A percentile compares a stretch with the other conserved stretches of the same genome.
Evolutionary conservation across 1,140 invertebrate genomes (phyloP).

Genomic region (Listronotus oregonensis): DNA sequence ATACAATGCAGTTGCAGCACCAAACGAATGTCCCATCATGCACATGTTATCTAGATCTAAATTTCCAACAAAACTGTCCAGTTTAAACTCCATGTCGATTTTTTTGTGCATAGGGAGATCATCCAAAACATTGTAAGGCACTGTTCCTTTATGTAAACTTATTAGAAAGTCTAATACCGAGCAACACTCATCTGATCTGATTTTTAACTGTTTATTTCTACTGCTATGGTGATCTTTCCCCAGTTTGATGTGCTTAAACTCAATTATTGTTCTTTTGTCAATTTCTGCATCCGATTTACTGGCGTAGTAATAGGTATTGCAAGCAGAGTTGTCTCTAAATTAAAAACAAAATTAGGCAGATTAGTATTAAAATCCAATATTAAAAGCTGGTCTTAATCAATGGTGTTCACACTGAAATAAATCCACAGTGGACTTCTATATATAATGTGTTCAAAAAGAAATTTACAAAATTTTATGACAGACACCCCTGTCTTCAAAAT

Average conservation of each 20-base stretch:
- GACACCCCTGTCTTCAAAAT: no score
- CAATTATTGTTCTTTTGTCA: constrained; percentile 49
- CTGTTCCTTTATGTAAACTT: constrained; percentile 60
- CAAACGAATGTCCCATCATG: constrained; percentile 72
- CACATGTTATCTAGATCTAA: constrained; percentile 62
- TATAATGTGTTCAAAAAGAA: no score
- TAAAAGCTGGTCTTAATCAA: no score
- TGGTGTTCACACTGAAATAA: no score
- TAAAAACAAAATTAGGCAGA: no score
- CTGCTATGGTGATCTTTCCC: constrained; percentile 52
- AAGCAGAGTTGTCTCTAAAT: constrained; percentile 62
- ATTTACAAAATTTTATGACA: no score
- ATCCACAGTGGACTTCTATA: no score
- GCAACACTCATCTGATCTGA: constrained; percentile 59
- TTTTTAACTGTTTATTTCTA: constrained; percentile 56
- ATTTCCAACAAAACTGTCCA: constrained; percentile 57
- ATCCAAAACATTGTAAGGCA: constrained; percentile 62
- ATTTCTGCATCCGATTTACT: constrained; percentile 49
- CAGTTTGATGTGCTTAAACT: constrained; percentile 49
- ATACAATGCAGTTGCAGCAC: constrained; percentile 65
- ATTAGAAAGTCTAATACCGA: constrained; percentile 62
- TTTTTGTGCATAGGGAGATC: constrained; percentile 35
- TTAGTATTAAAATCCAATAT: no score
- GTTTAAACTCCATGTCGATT: constrained; percentile 37
- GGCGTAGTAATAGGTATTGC: constrained; percentile 61